phyloP scores from a whole-genome alignment of 2,797 vertebrate species.

The Loriculus beryllinus region DNA sequence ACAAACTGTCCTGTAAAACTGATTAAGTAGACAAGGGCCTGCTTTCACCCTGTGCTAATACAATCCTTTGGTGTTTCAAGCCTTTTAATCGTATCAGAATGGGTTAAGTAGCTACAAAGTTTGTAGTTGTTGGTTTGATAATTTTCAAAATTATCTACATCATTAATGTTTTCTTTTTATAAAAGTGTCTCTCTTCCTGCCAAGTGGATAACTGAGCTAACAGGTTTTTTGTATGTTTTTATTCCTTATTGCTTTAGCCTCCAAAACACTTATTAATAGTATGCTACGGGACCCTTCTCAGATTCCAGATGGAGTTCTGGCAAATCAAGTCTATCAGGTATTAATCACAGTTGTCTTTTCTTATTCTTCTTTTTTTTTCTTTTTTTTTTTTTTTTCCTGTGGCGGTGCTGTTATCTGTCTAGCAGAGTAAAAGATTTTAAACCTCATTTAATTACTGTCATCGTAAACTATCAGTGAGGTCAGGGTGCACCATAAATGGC shows the following conservation, averaged over 20 bases:
- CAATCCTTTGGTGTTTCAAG: constrained; percentile 21
- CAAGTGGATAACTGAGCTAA: constrained; percentile 58
- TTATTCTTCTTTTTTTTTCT: constrained; percentile 24
- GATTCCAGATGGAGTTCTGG: constrained; percentile 91
- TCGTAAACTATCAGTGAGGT: constrained; percentile 79
- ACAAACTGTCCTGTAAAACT: not conserved
- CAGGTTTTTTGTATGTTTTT: constrained; percentile 17
- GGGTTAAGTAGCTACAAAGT: not conserved
- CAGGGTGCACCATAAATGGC: constrained; percentile 76
- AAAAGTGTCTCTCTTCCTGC: constrained; percentile 15
- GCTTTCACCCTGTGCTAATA: constrained; percentile 21
- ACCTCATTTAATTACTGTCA: constrained; percentile 83
- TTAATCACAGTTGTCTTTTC: constrained; percentile 70
- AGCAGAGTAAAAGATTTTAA: constrained; percentile 77
- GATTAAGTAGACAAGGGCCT: not conserved
- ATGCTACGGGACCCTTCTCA: constrained; percentile 94
- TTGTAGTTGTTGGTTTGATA: not conserved
- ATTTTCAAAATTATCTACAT: not conserved
- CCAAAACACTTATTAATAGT: constrained; percentile 89
- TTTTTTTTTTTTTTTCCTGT: constrained; percentile 42
- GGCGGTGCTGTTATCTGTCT: constrained; percentile 71
- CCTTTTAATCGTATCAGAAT: constrained; percentile 2
- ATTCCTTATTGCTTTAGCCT: constrained; percentile 76
- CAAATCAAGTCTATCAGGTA: constrained; percentile 94
- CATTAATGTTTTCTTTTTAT: not conserved